Conservation (phyloP, 2,113 vertebrate species). For the Syngnathoides biaculeatus region DNA sequence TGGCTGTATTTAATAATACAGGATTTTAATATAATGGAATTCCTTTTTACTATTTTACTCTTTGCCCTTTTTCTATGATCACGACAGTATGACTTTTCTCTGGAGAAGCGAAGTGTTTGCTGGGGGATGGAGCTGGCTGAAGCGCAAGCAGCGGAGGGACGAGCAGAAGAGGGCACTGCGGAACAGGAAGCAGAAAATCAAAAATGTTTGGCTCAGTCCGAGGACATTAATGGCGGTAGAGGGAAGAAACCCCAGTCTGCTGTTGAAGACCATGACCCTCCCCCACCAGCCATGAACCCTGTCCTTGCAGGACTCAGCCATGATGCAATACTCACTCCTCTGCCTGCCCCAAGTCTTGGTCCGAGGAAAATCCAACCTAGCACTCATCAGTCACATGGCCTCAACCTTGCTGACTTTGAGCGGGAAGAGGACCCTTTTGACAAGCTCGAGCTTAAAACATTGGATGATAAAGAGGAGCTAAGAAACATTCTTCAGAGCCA, state of each 20-base stretch:
- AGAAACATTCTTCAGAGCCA: slow-evolving; percentile 88
- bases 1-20: background rate
- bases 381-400: slow-evolving; percentile 78
- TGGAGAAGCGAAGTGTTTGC: slow-evolving; percentile 84
- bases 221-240: slow-evolving; percentile 52
- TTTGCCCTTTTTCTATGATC: background rate
- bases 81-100: slow-evolving; percentile 89
- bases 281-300: slow-evolving; percentile 87
- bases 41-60: background rate
- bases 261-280: slow-evolving; percentile 70
- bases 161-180: slow-evolving; percentile 70
- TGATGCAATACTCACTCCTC: slow-evolving; percentile 90
- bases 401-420: slow-evolving; percentile 96
- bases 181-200: slow-evolving; percentile 60
- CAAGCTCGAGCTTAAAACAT: slow-evolving; percentile 94
- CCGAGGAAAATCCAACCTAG: slow-evolving; percentile 76
- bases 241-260: slow-evolving; percentile 49
- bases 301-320: slow-evolving; percentile 87
- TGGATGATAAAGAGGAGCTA: slow-evolving; percentile 92
- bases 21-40: background rate
- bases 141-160: slow-evolving; percentile 74
- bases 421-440: slow-evolving; percentile 96
- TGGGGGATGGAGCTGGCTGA: slow-evolving; percentile 86
- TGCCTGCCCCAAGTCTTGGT: slow-evolving; percentile 82
- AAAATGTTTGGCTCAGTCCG: slow-evolving; percentile 39